These are phyloP conservation scores for Drosophila melanocephala DNA, from an alignment of 2,888 invertebrate genomes.

Conservation along the genomic window DNA sequence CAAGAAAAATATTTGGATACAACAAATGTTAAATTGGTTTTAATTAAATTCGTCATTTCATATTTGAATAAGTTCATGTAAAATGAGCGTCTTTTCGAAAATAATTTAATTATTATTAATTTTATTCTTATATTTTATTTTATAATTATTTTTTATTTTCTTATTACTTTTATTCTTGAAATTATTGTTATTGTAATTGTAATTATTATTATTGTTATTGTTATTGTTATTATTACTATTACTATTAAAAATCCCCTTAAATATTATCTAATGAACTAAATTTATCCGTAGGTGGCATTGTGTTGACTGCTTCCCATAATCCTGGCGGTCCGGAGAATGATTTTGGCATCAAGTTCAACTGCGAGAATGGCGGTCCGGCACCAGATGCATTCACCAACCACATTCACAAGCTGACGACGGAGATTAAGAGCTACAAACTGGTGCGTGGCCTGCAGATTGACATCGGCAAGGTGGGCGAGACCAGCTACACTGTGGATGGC, in stretches of 20 bases:
- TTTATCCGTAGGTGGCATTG: conserved; percentile 92
- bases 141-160: background rate
- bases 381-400: conserved; percentile 95
- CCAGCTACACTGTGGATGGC: conserved; percentile 87
- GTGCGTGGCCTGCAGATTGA: conserved; percentile 92
- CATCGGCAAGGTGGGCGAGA: conserved; percentile 90
- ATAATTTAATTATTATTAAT: background rate
- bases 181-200: too few species aligned
- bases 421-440: conserved; percentile 92
- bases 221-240: background rate
- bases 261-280: background rate
- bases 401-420: conserved; percentile 93
- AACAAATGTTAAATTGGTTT: background rate
- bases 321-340: conserved; percentile 99
- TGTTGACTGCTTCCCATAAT: conserved; percentile 99
- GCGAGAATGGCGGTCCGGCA: conserved; percentile 98
- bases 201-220: background rate
- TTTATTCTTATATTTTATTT: background rate
- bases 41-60: background rate
- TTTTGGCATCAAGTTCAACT: conserved; percentile 99
- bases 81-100: background rate
- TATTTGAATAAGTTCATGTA: background rate
- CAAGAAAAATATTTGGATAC: conserved; percentile 13
- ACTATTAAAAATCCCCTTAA: background rate
- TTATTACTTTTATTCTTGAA: background rate